A percentile compares a stretch with the other conserved stretches of the same genome.
phyloP scores from a whole-genome alignment of 2,888 invertebrate genomes.

The Abrostola triplasia region DNA sequence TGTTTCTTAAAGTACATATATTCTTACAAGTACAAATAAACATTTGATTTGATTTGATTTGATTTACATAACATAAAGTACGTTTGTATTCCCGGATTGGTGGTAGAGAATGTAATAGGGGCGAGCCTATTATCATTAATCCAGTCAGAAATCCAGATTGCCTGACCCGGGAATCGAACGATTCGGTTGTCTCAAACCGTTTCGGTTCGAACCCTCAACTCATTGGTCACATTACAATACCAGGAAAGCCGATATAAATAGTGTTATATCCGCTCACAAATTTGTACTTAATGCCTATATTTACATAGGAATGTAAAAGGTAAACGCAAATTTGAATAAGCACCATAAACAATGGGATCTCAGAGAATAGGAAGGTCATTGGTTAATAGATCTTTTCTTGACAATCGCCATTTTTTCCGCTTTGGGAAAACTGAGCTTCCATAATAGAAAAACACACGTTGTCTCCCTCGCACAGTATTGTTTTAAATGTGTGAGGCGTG shows the following conservation, averaged over 20 bases:
- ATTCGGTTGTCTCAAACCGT: too few species aligned
- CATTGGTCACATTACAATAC: too few species aligned
- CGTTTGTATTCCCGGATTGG: too few species aligned
- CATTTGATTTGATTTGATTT: too few species aligned
- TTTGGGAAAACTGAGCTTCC: slow-evolving; percentile 62
- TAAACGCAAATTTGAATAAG: slow-evolving; percentile 26
- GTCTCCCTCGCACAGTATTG: slow-evolving; percentile 55
- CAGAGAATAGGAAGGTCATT: slow-evolving; percentile 56
- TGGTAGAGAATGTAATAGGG: too few species aligned
- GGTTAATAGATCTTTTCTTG: slow-evolving; percentile 63
- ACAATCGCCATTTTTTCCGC: slow-evolving; percentile 68
- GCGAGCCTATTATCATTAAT: too few species aligned
- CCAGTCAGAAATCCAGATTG: too few species aligned
- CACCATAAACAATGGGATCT: slow-evolving; percentile 54
- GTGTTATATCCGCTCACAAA: not conserved
- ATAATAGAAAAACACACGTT: slow-evolving; percentile 52
- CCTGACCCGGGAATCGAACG: too few species aligned
- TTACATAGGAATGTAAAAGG: not conserved
- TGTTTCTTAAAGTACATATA: too few species aligned
- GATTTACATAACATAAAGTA: too few species aligned
- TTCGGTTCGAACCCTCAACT: too few species aligned
- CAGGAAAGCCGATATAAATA: not conserved
- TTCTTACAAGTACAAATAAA: too few species aligned
- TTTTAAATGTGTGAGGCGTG: slow-evolving; percentile 63
- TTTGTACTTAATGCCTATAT: not conserved